Percentiles rank a stretch among this genome's conserved stretches.
phyloP scores from a whole-genome alignment of 1,140 invertebrate species.

The Neodiprion fabricii region DNA sequence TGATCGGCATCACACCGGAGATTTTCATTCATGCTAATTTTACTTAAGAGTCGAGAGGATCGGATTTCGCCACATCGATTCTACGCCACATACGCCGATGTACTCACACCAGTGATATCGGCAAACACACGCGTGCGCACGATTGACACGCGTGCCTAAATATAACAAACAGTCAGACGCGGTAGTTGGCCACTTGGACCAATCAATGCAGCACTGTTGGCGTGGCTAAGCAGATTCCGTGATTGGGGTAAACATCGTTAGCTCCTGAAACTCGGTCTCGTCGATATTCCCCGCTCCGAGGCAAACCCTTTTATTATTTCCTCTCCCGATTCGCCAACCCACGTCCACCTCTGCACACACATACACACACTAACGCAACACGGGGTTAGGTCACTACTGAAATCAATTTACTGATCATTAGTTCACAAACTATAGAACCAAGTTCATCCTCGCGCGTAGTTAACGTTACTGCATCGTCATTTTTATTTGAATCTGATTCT shows the following conservation, averaged over 20 bases:
- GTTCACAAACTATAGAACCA: too few species aligned
- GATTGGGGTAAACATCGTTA: slow-evolving; percentile 7
- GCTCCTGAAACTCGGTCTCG: not conserved
- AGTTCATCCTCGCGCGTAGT: too few species aligned
- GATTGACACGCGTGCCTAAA: not conserved
- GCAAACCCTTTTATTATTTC: not conserved
- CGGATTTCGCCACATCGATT: too few species aligned
- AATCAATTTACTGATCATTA: too few species aligned
- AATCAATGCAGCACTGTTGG: slow-evolving; percentile 5
- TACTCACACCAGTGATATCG: slow-evolving; percentile 2
- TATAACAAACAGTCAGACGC: not conserved
- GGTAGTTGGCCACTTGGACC: not conserved
- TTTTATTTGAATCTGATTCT: too few species aligned
- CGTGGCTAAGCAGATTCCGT: slow-evolving; percentile 6
- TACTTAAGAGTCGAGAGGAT: too few species aligned
- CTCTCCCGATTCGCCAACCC: slow-evolving; percentile 22
- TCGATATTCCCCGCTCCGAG: slow-evolving; percentile 1
- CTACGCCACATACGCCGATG: too few species aligned
- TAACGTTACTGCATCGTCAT: too few species aligned
- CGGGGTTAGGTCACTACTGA: not conserved
- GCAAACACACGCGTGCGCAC: not conserved
- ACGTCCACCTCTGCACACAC: slow-evolving; percentile 22
- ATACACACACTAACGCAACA: slow-evolving; percentile 1
- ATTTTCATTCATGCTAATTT: too few species aligned
- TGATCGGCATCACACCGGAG: too few species aligned